Conservation (phyloP, 2,888 invertebrate species). For the Trachelus stipa region DNA sequence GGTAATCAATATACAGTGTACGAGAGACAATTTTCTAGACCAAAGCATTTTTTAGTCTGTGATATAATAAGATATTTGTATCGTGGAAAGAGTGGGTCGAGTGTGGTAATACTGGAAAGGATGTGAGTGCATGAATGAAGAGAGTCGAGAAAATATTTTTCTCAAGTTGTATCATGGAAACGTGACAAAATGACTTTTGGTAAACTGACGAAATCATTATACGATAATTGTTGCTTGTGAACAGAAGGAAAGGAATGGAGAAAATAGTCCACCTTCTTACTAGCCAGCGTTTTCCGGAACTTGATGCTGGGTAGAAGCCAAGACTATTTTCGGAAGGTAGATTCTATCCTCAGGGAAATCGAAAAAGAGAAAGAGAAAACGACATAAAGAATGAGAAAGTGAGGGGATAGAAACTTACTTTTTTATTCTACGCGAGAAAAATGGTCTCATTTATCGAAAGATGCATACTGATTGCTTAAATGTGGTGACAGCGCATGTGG, state of each 20-base stretch:
- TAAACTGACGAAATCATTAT: slow-evolving; percentile 26
- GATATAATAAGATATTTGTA: slow-evolving; percentile 59
- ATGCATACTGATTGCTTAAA: slow-evolving; percentile 6
- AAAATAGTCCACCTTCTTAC: no score
- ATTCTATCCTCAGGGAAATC: no score
- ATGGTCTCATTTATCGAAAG: slow-evolving; percentile 30
- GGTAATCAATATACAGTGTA: background rate
- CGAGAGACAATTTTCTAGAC: slow-evolving; percentile 53
- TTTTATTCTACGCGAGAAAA: slow-evolving; percentile 29
- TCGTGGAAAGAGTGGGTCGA: slow-evolving; percentile 41
- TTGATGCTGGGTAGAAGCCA: no score
- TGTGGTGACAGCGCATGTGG: background rate
- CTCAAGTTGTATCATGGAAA: no score
- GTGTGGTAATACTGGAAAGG: slow-evolving; percentile 18
- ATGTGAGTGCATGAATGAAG: slow-evolving; percentile 15
- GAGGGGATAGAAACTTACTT: slow-evolving; percentile 27
- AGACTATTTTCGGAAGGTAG: no score
- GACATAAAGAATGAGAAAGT: background rate
- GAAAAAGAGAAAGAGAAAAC: no score
- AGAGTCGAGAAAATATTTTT: background rate
- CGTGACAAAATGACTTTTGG: slow-evolving; percentile 24
- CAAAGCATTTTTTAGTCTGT: slow-evolving; percentile 67
- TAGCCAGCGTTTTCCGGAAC: no score
- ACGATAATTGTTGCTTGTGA: slow-evolving; percentile 30
- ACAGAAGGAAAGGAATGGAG: no score